Conservation (phyloP, 2,888 invertebrate genomes). For the Chloromyia formosa region DNA sequence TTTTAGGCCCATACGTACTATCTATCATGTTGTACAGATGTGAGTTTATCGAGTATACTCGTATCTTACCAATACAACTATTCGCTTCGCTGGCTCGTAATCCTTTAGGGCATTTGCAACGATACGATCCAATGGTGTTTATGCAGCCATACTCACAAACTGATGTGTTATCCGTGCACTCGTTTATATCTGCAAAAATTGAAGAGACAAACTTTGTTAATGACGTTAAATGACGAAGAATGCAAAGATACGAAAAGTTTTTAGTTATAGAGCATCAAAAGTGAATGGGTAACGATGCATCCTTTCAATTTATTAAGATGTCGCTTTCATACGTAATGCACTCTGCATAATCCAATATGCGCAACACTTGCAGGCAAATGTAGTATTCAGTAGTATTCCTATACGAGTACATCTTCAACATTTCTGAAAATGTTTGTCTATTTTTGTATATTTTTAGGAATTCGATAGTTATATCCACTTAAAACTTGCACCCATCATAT, state of each 20-base stretch:
- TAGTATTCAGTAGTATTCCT: too few relatives aligned
- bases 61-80: conserved; percentile 54
- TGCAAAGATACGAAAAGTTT: conserved; percentile 2
- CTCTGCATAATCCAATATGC: too few relatives aligned
- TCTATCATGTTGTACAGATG: not conserved
- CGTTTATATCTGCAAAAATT: conserved; percentile 63
- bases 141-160: conserved; percentile 65
- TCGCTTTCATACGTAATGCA: not conserved
- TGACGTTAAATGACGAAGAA: not conserved
- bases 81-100: conserved; percentile 58
- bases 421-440: too few relatives aligned
- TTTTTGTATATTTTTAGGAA: too few relatives aligned
- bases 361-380: too few relatives aligned
- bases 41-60: not conserved
- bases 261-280: not conserved
- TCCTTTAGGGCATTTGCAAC: conserved; percentile 65
- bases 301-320: conserved; percentile 3
- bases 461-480: too few relatives aligned
- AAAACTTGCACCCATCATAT: too few relatives aligned
- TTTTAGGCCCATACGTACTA: not conserved
- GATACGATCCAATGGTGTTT: conserved; percentile 66
- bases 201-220: conserved; percentile 36
- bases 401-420: too few relatives aligned
- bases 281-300: not conserved
- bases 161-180: conserved; percentile 63